These are phyloP conservation scores for Ciconia boyciana DNA, from an alignment of 2,113 vertebrate genomes.

Conservation along the genomic window DNA sequence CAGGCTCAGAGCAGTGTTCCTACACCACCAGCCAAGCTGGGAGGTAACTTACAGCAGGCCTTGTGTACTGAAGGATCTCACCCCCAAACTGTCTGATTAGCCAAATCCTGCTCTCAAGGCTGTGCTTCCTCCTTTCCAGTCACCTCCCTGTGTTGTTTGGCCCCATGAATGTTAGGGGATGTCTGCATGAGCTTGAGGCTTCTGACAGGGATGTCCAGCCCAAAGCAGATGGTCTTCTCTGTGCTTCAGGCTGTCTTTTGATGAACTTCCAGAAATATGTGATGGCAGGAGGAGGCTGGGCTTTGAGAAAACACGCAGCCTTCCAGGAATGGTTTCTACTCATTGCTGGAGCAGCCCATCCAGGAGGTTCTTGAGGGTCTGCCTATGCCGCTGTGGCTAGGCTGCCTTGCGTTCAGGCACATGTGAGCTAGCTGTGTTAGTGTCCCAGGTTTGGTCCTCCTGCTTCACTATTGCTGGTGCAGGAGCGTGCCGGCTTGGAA, in stretches of 20 bases:
- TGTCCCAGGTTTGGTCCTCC: background rate
- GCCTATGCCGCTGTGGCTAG: background rate
- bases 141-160: background rate
- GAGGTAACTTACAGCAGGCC: background rate
- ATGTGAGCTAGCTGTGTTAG: background rate
- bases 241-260: background rate
- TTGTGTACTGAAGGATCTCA: background rate
- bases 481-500: background rate
- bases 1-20: background rate
- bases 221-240: background rate
- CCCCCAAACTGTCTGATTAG: background rate
- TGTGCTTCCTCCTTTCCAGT: background rate
- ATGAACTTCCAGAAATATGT: background rate
- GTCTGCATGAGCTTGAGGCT: background rate
- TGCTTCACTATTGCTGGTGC: background rate
- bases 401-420: background rate
- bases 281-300: background rate
- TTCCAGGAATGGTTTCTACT: background rate
- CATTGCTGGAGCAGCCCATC: background rate
- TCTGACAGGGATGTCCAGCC: background rate
- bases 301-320: background rate
- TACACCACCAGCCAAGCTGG: background rate
- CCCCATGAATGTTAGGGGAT: background rate
- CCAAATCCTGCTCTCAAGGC: background rate
- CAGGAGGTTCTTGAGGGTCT: background rate